These are phyloP conservation scores for Anguilla pacifica DNA, from an alignment of 2,797 vertebrate genomes.

Conservation along the genomic window DNA sequence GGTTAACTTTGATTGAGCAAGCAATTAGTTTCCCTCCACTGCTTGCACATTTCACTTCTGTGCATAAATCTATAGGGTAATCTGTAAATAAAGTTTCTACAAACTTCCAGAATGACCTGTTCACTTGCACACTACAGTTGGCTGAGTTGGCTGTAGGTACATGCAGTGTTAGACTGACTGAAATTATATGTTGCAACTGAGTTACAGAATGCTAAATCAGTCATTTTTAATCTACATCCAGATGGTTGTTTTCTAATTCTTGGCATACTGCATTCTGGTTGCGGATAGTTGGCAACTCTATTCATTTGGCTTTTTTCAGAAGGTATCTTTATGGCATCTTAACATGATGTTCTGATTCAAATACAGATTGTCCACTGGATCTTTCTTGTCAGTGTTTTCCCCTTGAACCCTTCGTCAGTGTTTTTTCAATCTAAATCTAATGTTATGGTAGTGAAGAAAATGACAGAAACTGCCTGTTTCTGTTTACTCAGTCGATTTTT, in stretches of 20 bases:
- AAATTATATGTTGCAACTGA: not conserved
- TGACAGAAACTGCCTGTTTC: too few species aligned
- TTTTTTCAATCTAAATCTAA: not conserved
- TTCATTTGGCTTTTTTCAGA: not conserved
- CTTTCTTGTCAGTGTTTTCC: not conserved
- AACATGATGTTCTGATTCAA: not conserved
- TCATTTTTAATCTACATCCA: not conserved
- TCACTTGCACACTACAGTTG: not conserved
- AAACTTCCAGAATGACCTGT: not conserved
- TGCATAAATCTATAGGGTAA: not conserved
- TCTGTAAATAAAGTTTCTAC: conserved; percentile 10
- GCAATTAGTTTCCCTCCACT: not conserved
- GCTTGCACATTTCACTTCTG: not conserved
- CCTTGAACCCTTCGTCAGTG: not conserved
- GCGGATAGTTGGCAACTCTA: not conserved
- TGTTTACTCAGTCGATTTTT: too few species aligned
- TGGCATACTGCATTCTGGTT: not conserved
- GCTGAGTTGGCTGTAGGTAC: not conserved
- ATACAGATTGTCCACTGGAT: not conserved
- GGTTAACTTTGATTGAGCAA: not conserved
- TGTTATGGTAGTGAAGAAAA: too few species aligned
- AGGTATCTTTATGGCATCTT: not conserved
- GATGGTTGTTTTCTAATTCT: not conserved
- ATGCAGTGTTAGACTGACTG: not conserved
- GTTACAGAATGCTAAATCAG: not conserved